Conservation (phyloP, 2,888 invertebrate species). For the Podotricha telesiphe region DNA sequence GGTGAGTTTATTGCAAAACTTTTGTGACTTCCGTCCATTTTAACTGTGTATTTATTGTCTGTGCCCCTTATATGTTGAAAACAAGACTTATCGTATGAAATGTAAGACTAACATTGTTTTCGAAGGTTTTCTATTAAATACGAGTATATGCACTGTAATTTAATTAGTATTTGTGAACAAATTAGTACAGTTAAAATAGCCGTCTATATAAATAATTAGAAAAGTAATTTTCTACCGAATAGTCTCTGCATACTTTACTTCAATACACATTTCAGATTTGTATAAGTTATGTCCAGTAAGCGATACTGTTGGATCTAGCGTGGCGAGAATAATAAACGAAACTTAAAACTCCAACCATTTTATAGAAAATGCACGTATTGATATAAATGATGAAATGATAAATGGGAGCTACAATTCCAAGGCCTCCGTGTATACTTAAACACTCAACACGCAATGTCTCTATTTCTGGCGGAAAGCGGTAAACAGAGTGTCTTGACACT, state of each 20-base stretch:
- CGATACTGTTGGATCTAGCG: background rate
- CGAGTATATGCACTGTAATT: background rate
- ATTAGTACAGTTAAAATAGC: background rate
- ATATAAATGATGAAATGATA: background rate
- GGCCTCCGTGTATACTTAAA: background rate
- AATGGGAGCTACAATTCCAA: background rate
- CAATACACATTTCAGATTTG: background rate
- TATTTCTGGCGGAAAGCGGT: too few relatives aligned
- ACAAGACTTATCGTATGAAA: background rate
- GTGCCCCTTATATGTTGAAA: background rate
- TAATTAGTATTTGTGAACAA: background rate
- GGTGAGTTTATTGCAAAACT: conserved; percentile 14
- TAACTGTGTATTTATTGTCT: conserved; percentile 15
- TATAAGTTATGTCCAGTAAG: conserved; percentile 1
- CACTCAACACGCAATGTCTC: too few relatives aligned
- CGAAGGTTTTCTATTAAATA: background rate
- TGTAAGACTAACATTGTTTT: background rate
- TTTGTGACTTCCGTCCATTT: conserved; percentile 22
- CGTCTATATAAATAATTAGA: background rate
- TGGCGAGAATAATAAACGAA: background rate
- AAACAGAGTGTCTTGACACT: too few relatives aligned
- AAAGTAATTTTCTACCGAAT: background rate
- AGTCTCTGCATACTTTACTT: background rate
- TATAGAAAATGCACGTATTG: background rate
- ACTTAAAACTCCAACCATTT: background rate